Evolutionary conservation across 2,113 vertebrate genomes (phyloP), one percentile per base, ranked within the genome.

Genomic region (Xiphophorus hellerii): DNA sequence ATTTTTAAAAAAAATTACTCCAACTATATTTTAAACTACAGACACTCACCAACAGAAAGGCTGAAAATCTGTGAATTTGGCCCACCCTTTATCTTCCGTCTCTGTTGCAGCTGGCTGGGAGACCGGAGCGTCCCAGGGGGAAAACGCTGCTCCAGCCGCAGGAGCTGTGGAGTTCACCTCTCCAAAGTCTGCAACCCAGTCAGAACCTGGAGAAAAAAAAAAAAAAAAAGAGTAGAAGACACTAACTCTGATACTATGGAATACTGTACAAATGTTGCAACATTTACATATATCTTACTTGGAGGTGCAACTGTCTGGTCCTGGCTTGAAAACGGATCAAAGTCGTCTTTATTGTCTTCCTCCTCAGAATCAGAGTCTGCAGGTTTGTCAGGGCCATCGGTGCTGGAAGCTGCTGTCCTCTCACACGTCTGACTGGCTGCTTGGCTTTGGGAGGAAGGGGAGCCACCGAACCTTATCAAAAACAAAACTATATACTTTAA

Each of bases 1-100:
- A 42, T 15, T 42, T 39, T 14, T 14, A 1, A 15, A 42, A 42
- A 15, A 42, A 42, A 48, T 7, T 14, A 28, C 6, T 64, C 48
- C 39, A 54, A 58, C 58, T 10, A 35, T 37, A 17, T 11, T 74
- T 25, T 62, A 20, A 69, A 37, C 35, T 37, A 12, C 0, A 2
- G 37, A n/a, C 30, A 73, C 94, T 95, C 77, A 98, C 97, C 97
- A 98, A 88, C 97, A 99, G 92, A 98, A 97, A 5, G 96, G 96
- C 85, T 98, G 97, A 83, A 98, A 97, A 91, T 98, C 96, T 0
- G 96, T 92, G 66, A 98, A 98, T 72, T 94, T 96, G 37, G 97
- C 97, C 97, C 97, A 98, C 29, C 97, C 96, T 64, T 97, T 97
- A 65, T 97, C 96, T 74, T 97, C 95, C 0, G 94, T 77, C 15